Evolutionary conservation across 2,113 vertebrate genomes (phyloP), one percentile per base, ranked within the genome.

Genomic region (Amphilophus citrinellus): DNA sequence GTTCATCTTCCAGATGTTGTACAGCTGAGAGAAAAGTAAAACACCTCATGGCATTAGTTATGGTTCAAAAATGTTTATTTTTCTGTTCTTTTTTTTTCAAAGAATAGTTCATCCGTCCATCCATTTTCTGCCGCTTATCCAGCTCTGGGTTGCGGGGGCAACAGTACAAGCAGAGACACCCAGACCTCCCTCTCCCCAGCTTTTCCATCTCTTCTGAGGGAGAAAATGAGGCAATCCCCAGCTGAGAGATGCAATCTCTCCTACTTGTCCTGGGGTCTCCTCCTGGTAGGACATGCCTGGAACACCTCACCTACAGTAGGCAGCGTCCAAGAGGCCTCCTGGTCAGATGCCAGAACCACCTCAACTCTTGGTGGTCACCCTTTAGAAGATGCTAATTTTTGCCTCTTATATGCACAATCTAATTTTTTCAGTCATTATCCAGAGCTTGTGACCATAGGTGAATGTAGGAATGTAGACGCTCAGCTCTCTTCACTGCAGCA

Each of bases 1-100:
- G 66, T 77, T 85, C 71, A 22, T 77, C 77, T 62, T 87, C 88
- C 85, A 90, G 78, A 90, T 87, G 84, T 85, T 88, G 62, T 62
- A 63, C 60, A 4, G 32, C 58, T 88, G 63, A 83, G 30, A 85
- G 60, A 17, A 88, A 73, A 77, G 59, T 61, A 32, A 47, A 86
- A 87, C 65, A 75, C 76, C 59, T 87, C 65, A 27, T 60, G 61
- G 17, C 37, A 56, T 15, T 56, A 61, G 76, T 32, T 81, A 39
- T 39, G 32, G 10, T 57, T 56, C 14, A 37, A 37, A 65, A 65
- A 24, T 11, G 30, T 79, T 79, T 71, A 13, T 71, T 71, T 71
- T 68, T 53, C 15, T 62, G 32, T 15, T 35, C 22, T 56, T 53
- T 32, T 65, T 13, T 56, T 56, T 13, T 35, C 35, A 11, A 71